phyloP scores from a whole-genome alignment of 30 jellyfish, hydroid and myxozoan species.

The Aurelia sp. region DNA sequence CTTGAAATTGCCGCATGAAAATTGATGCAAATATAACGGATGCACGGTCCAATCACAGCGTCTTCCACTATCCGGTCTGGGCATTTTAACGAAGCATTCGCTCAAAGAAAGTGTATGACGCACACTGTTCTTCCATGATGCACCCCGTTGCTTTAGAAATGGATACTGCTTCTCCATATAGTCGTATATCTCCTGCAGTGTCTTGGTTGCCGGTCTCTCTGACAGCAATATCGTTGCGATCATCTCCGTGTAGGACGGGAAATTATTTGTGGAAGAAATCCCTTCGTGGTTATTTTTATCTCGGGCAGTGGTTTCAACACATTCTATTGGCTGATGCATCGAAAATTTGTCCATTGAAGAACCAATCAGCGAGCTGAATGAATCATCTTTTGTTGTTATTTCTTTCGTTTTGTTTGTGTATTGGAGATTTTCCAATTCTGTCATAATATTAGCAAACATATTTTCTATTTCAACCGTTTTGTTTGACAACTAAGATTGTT shows the following conservation, averaged over 20 bases:
- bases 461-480: too few species aligned
- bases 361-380: too few species aligned
- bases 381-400: too few species aligned
- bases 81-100: slow-evolving; percentile 86
- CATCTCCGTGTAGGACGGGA: slow-evolving; percentile 89
- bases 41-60: slow-evolving; percentile 87
- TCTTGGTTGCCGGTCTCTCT: slow-evolving; percentile 20
- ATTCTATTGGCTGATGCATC: too few species aligned
- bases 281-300: too few species aligned
- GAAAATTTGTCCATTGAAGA: not conserved
- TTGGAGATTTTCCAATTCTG: too few species aligned
- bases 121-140: slow-evolving; percentile 92
- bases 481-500: too few species aligned
- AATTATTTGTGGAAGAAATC: not conserved
- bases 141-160: slow-evolving; percentile 63
- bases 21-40: slow-evolving; percentile 57
- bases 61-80: slow-evolving; percentile 73
- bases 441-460: too few species aligned
- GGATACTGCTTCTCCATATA: slow-evolving; percentile 47
- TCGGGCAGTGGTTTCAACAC: too few species aligned
- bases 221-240: slow-evolving; percentile 80
- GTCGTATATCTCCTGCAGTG: slow-evolving; percentile 73
- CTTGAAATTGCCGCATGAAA: slow-evolving; percentile 71
- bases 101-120: slow-evolving; percentile 88
- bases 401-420: too few species aligned